Conservation (phyloP, 2,888 invertebrate genomes). For the Thymelicus sylvestris region DNA sequence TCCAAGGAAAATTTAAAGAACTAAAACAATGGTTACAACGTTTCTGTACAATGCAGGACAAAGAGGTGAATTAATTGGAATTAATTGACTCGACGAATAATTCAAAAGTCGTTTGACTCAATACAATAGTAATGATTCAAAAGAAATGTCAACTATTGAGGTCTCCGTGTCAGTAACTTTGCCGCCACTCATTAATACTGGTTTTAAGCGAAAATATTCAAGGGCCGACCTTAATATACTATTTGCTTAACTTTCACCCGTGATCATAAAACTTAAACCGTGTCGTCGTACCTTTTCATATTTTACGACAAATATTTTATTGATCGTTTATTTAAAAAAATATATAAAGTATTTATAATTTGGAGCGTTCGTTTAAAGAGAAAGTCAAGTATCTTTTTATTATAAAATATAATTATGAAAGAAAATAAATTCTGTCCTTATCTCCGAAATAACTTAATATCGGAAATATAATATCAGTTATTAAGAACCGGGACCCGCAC, state of each 20-base stretch:
- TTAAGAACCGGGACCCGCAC: no score
- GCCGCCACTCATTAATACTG: slow-evolving; percentile 27
- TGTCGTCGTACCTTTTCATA: not conserved
- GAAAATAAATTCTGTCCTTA: no score
- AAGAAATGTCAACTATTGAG: slow-evolving; percentile 25
- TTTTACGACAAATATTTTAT: slow-evolving; percentile 12
- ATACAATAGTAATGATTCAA: slow-evolving; percentile 34
- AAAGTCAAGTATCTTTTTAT: no score
- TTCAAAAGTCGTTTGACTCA: slow-evolving; percentile 19
- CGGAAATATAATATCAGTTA: no score
- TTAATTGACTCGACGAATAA: slow-evolving; percentile 15
- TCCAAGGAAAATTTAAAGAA: not conserved
- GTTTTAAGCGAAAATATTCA: slow-evolving; percentile 35
- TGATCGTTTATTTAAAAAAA: no score
- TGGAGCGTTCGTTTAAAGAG: no score
- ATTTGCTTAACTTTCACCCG: slow-evolving; percentile 30
- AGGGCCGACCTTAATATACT: slow-evolving; percentile 32
- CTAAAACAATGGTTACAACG: not conserved
- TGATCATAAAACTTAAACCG: slow-evolving; percentile 18
- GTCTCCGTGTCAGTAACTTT: slow-evolving; percentile 30
- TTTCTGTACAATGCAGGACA: not conserved
- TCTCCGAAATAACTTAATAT: no score
- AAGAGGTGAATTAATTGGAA: slow-evolving; percentile 28
- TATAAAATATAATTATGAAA: no score
- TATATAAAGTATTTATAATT: no score